Evolutionary conservation across 2,113 vertebrate genomes (phyloP).

Genomic region (Antennarius striatus): DNA sequence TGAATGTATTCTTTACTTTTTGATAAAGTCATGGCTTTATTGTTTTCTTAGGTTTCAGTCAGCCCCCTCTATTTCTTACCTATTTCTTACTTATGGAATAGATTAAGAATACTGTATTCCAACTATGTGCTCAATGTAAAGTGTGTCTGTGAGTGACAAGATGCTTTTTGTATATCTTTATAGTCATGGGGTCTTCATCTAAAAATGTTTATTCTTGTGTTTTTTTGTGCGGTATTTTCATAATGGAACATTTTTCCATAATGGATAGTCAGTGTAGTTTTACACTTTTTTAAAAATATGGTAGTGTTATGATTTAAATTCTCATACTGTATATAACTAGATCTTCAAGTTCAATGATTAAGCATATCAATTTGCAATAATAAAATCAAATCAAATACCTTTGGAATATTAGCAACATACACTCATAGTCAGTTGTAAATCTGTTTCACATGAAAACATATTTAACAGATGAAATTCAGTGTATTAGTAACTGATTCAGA

Average conservation of each 20-base stretch:
- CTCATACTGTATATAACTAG: background rate
- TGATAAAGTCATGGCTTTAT: conserved; percentile 21
- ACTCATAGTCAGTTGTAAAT: too few relatives aligned
- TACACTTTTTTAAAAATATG: background rate
- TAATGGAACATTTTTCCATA: conserved; percentile 6
- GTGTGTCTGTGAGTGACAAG: conserved; percentile 65
- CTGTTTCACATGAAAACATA: conserved; percentile 14
- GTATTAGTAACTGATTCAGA: conserved; percentile 51
- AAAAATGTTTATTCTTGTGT: conserved; percentile 67
- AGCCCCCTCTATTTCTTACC: conserved; percentile 54
- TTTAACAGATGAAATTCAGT: conserved; percentile 47
- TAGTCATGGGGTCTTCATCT: conserved; percentile 50
- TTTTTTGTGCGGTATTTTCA: conserved; percentile 38
- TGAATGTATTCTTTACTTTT: background rate
- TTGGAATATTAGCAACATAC: too few relatives aligned
- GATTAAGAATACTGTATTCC: conserved; percentile 57
- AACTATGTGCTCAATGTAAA: conserved; percentile 61
- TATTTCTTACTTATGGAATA: conserved; percentile 51
- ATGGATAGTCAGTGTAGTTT: too few relatives aligned
- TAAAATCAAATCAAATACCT: too few relatives aligned
- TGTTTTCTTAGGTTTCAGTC: conserved; percentile 40
- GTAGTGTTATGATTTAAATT: background rate
- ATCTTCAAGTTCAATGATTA: conserved; percentile 3
- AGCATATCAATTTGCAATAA: background rate
- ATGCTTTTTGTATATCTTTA: conserved; percentile 41